Evolutionary conservation across 2,797 vertebrate species (phyloP).

Genomic region (Poeciliopsis paucimaculata): DNA sequence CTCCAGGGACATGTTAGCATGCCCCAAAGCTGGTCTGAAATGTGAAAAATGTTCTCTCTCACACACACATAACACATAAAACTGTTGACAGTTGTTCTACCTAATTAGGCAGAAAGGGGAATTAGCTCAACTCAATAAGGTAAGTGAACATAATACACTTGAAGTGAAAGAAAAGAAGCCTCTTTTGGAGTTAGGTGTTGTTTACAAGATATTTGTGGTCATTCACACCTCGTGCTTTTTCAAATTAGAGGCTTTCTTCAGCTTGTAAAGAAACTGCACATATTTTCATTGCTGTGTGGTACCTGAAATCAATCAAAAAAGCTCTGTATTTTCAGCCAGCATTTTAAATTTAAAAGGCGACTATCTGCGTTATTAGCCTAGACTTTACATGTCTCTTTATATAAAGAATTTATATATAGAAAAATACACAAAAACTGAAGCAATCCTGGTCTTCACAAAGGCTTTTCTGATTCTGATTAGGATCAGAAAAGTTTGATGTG

Average conservation of each 20-base stretch:
- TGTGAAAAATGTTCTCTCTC: constrained; percentile 11
- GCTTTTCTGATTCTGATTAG: too few species aligned
- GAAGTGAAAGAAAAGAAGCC: background rate
- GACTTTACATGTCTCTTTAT: too few species aligned
- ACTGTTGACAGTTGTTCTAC: constrained; percentile 18
- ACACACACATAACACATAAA: background rate
- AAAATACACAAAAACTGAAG: background rate
- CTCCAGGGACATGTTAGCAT: constrained; percentile 4
- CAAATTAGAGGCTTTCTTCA: constrained; percentile 1
- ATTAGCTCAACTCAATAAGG: background rate
- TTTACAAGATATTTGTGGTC: background rate
- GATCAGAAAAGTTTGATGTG: background rate
- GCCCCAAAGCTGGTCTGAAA: constrained; percentile 4
- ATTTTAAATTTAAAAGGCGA: constrained; percentile 4
- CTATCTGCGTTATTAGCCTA: background rate
- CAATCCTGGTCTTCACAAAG: background rate
- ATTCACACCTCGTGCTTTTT: background rate
- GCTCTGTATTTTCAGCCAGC: background rate
- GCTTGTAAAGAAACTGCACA: constrained; percentile 2
- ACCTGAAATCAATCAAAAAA: background rate
- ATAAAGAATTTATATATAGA: too few species aligned
- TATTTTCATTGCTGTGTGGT: background rate
- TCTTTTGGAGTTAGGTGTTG: background rate
- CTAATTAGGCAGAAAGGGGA: constrained; percentile 27
- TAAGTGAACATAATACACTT: constrained; percentile 1